These are phyloP conservation scores for Ganaspis sp. DNA, from an alignment of 1,140 invertebrate species.

Conservation along the genomic window DNA sequence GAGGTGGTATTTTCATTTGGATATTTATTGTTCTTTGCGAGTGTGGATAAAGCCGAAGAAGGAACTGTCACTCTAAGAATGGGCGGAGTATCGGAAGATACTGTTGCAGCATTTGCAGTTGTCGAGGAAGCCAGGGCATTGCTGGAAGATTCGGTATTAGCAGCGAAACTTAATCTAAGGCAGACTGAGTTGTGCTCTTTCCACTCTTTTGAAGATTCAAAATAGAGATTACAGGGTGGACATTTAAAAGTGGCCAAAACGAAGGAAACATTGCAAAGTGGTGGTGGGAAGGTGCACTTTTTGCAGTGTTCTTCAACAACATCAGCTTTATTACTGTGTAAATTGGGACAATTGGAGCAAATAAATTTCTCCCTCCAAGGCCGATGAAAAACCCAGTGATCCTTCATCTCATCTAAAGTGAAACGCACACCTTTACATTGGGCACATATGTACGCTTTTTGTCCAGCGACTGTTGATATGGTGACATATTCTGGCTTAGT, in stretches of 20 bases:
- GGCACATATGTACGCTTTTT: conserved; percentile 53
- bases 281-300: background rate
- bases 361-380: conserved; percentile 39
- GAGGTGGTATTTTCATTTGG: background rate
- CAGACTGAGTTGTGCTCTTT: conserved; percentile 46
- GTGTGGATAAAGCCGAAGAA: background rate
- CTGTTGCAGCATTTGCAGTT: background rate
- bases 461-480: conserved; percentile 32
- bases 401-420: conserved; percentile 44
- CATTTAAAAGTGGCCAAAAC: conserved; percentile 47
- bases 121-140: background rate
- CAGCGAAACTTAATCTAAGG: conserved; percentile 21
- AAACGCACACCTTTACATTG: conserved; percentile 48
- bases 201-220: conserved; percentile 39
- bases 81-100: background rate
- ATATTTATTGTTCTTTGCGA: background rate
- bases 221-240: conserved; percentile 52
- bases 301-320: conserved; percentile 49
- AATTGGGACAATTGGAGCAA: conserved; percentile 45
- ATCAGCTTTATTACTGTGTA: conserved; percentile 14
- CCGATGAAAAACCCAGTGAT: conserved; percentile 61
- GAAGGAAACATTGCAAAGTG: conserved; percentile 51
- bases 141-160: conserved; percentile 1
- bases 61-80: conserved; percentile 4
- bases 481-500: conserved; percentile 40